phyloP scores from a whole-genome alignment of 2,888 invertebrate genomes.

The Andrena marginata region DNA sequence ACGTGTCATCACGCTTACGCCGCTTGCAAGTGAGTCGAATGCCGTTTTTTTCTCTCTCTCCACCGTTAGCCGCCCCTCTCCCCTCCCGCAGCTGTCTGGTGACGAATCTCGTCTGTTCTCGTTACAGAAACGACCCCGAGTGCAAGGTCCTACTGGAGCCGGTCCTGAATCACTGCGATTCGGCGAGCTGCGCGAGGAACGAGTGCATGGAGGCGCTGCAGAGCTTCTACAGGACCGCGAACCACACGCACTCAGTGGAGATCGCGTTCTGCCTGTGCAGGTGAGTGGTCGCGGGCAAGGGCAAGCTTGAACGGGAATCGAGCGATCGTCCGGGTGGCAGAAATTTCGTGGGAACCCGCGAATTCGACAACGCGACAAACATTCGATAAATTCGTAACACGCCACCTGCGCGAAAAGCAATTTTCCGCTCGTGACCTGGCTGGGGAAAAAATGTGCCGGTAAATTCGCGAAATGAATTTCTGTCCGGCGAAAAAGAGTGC shows the following conservation, averaged over 20 bases:
- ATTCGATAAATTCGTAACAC: slow-evolving; percentile 41
- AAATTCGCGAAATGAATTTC: slow-evolving; percentile 22
- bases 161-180: slow-evolving; percentile 94
- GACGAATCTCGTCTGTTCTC: slow-evolving; percentile 23
- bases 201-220: slow-evolving; percentile 95
- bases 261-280: slow-evolving; percentile 97
- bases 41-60: not conserved
- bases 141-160: slow-evolving; percentile 93
- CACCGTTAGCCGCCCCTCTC: not conserved
- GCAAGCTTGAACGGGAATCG: not conserved
- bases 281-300: slow-evolving; percentile 85
- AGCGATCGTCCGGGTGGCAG: not conserved
- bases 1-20: slow-evolving; percentile 93
- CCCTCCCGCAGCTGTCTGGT: not conserved
- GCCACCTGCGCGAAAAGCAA: slow-evolving; percentile 31
- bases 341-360: slow-evolving; percentile 2
- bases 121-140: slow-evolving; percentile 91
- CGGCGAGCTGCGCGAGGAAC: slow-evolving; percentile 91
- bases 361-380: slow-evolving; percentile 35
- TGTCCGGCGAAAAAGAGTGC: not conserved
- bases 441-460: slow-evolving; percentile 18
- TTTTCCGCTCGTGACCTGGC: slow-evolving; percentile 14
- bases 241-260: slow-evolving; percentile 93
- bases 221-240: slow-evolving; percentile 93
- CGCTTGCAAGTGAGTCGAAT: slow-evolving; percentile 81